Percentiles rank a stretch among this genome's conserved stretches.
phyloP scores from a whole-genome alignment of 2,797 vertebrate genomes.

The Micrastur ruficollis region DNA sequence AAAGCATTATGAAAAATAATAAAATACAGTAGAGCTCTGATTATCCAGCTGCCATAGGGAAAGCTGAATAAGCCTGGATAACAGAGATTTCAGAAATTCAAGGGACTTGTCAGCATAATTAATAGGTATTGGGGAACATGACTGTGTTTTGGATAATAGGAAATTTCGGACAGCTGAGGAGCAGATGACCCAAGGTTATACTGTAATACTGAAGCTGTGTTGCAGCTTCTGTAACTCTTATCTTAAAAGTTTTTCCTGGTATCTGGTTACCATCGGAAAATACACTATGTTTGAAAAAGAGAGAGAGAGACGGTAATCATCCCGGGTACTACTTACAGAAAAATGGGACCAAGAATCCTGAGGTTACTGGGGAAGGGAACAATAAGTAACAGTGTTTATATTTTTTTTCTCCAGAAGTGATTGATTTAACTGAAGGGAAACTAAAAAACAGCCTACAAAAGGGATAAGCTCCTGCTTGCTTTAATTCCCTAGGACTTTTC shows the following conservation, averaged over 20 bases:
- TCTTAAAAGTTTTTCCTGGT: neutral
- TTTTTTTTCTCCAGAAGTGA: neutral
- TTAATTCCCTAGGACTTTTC: neutral
- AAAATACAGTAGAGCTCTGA: neutral
- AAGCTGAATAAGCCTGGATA: slow-evolving; percentile 3
- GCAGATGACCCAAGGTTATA: neutral
- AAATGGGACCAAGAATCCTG: neutral
- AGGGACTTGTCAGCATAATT: neutral
- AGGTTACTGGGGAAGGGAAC: neutral
- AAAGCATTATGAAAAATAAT: slow-evolving; percentile 29
- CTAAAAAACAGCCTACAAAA: neutral
- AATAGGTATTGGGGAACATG: neutral
- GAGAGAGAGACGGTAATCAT: neutral
- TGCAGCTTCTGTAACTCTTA: neutral
- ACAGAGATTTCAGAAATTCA: neutral
- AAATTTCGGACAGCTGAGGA: neutral
- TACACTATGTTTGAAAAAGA: neutral
- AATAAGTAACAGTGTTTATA: neutral
- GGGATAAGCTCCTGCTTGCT: neutral
- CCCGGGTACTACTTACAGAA: neutral
- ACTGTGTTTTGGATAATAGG: neutral
- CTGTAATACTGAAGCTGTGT: neutral
- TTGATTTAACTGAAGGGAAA: neutral
- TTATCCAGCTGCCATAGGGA: neutral
- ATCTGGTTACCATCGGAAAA: neutral